Percentiles rank a stretch among this genome's conserved stretches.
These are phyloP conservation scores for Ciona savignyi DNA, from an alignment of 23 tunicate species.

Conservation along the genomic window DNA sequence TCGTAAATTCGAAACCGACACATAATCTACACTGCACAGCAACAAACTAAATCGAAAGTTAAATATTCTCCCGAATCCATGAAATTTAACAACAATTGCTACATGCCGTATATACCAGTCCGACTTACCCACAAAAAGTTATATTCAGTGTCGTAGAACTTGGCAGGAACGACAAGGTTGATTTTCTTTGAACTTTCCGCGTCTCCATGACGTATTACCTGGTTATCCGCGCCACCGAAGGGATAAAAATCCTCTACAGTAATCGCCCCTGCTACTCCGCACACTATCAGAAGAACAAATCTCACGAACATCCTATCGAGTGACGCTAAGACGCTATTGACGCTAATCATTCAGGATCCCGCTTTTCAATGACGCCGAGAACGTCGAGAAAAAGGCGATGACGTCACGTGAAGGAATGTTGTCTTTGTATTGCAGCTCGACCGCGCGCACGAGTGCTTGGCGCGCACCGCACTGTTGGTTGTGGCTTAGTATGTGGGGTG, in stretches of 20 bases:
- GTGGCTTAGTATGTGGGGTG: no score
- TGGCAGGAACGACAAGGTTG: conserved; percentile 35
- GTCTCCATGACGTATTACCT: conserved; percentile 33
- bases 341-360: neutral
- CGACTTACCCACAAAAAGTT: conserved; percentile 68
- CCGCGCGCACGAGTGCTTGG: no score
- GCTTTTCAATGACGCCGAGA: neutral
- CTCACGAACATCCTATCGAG: neutral
- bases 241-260: conserved; percentile 65
- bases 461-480: no score
- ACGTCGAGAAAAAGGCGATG: neutral
- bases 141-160: conserved; percentile 69
- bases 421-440: no score
- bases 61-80: no score
- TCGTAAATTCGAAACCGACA: no score
- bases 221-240: conserved; percentile 16
- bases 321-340: neutral
- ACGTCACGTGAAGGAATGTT: neutral
- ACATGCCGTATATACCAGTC: no score
- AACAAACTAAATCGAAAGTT: no score
- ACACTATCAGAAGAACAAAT: conserved; percentile 13
- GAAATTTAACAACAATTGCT: no score
- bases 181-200: conserved; percentile 26
- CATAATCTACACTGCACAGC: no score
- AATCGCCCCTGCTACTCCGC: conserved; percentile 34